phyloP scores from a whole-genome alignment of 2,888 invertebrate species.

The Conops quadrifasciatus region DNA sequence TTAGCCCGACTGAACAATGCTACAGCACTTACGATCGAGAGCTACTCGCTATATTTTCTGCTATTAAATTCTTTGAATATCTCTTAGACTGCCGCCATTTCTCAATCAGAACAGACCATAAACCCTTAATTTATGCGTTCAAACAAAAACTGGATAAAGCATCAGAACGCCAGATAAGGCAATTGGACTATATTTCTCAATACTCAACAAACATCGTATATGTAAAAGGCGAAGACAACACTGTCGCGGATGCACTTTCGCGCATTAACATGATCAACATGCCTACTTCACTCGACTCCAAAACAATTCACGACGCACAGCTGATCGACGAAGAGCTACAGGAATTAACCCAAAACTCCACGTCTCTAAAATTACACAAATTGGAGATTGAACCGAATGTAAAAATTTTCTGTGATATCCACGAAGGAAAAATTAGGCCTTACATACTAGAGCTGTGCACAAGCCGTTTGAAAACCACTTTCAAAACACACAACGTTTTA shows the following conservation, averaged over 20 bases:
- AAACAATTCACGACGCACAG: neutral
- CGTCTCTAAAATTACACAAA: conserved; percentile 9
- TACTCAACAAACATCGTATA: conserved; percentile 26
- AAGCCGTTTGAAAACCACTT: no score
- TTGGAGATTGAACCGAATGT: conserved; percentile 2
- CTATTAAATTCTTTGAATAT: neutral
- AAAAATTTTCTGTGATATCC: conserved; percentile 13
- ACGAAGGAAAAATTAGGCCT: neutral
- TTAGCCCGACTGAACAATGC: neutral
- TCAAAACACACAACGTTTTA: no score
- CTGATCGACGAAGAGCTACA: conserved; percentile 4
- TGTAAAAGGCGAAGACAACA: conserved; percentile 27
- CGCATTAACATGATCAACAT: conserved; percentile 30
- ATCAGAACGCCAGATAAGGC: conserved; percentile 7
- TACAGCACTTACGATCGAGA: conserved; percentile 15
- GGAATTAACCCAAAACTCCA: conserved; percentile 1
- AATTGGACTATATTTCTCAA: conserved; percentile 33
- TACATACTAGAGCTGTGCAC: no score
- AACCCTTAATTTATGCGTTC: neutral
- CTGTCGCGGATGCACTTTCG: conserved; percentile 29
- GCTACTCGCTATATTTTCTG: neutral
- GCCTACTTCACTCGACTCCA: conserved; percentile 9
- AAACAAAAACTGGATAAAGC: neutral
- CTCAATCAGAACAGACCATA: neutral
- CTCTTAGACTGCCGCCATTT: neutral